These are phyloP conservation scores for Heteromurus nitidus DNA, from an alignment of 2,888 invertebrate genomes.

Conservation along the genomic window DNA sequence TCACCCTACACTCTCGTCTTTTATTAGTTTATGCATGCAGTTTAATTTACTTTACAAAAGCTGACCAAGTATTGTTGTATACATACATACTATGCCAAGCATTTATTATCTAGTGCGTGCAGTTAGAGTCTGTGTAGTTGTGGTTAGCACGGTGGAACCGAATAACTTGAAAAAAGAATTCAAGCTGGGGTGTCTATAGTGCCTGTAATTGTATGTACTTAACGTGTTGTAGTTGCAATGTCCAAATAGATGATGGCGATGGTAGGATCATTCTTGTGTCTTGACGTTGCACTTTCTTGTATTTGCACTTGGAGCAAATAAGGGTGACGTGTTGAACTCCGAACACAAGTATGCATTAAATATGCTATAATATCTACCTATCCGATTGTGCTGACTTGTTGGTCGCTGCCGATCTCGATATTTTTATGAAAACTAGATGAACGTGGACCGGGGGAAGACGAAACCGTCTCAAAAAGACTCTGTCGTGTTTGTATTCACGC, in stretches of 20 bases:
- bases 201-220: slow-evolving; percentile 56
- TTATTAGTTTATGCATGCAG: slow-evolving; percentile 60
- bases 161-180: slow-evolving; percentile 41
- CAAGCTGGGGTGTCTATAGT: slow-evolving; percentile 52
- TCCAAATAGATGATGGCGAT: slow-evolving; percentile 14
- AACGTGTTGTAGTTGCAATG: slow-evolving; percentile 38
- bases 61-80: slow-evolving; percentile 47
- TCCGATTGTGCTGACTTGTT: slow-evolving; percentile 24
- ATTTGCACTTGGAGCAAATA: slow-evolving; percentile 12
- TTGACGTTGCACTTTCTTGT: not conserved
- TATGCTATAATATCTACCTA: slow-evolving; percentile 17
- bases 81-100: not conserved
- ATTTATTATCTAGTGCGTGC: not conserved
- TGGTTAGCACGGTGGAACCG: not conserved
- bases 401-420: not conserved
- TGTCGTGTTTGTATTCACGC: slow-evolving; percentile 31
- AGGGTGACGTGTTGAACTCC: not conserved
- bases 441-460: not conserved
- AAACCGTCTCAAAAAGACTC: slow-evolving; percentile 7
- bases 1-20: slow-evolving; percentile 22
- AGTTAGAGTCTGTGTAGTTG: not conserved
- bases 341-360: too few species aligned
- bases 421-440: not conserved
- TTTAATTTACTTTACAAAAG: slow-evolving; percentile 62
- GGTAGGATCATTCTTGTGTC: not conserved